Percentiles rank a stretch among this genome's conserved stretches.
Evolutionary conservation across 1,140 invertebrate species (phyloP).

Genomic region (Mamestra configurata): DNA sequence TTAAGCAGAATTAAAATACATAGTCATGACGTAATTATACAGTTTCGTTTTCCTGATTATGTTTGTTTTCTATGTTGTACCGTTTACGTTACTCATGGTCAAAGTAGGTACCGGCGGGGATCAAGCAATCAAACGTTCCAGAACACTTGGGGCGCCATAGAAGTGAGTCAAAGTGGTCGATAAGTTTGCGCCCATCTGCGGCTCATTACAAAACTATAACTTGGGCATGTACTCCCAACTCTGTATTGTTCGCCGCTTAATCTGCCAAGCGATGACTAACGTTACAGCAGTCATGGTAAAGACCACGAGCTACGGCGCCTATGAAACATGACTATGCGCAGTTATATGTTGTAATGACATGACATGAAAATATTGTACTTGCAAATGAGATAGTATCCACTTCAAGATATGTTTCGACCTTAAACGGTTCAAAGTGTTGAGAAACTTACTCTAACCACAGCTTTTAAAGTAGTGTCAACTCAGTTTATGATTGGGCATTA

Average conservation of each 20-base stretch:
- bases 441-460: background rate
- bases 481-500: constrained; percentile 12
- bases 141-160: constrained; percentile 35
- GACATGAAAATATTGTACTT: background rate
- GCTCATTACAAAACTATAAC: constrained; percentile 51
- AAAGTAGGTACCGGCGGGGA: background rate
- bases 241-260: constrained; percentile 24
- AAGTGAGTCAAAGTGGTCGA: constrained; percentile 44
- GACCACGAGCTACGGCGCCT: background rate
- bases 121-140: constrained; percentile 23
- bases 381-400: background rate
- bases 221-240: constrained; percentile 3
- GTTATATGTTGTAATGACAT: background rate
- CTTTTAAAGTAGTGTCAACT: background rate
- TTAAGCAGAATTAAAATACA: background rate
- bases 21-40: background rate
- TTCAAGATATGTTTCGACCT: background rate
- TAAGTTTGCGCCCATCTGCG: constrained; percentile 53
- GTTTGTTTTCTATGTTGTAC: constrained; percentile 4
- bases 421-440: background rate
- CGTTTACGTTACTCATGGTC: constrained; percentile 14
- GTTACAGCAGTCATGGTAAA: background rate
- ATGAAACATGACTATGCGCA: background rate
- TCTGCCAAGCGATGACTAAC: constrained; percentile 39
- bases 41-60: background rate